Base-by-base conservation (phyloP, 2,113 vertebrate species). In the Rhagologus leucostigma region DNA sequence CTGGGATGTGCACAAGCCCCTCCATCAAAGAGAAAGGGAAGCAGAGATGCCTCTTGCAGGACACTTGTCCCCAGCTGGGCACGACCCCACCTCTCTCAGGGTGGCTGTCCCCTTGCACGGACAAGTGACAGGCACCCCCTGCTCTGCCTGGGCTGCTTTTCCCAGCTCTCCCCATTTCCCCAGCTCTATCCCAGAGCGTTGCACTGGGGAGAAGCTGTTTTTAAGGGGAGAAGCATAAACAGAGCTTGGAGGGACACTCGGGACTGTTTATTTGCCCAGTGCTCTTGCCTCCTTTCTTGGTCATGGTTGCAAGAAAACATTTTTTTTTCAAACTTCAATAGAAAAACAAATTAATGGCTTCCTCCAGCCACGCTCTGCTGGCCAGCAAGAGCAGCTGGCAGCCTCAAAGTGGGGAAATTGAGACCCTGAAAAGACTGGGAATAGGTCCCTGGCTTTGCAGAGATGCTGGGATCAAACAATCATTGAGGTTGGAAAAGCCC, bases 201-300 rank as follows among this genome's bases (percentile, higher is more conserved):
- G 55, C 62, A 44, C 47, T 84, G 59, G 20, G 0, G 0, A 64
- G 37, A 64, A 49, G 60, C 55, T 75, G 57, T 32, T 95, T 92
- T 47, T 60, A 47, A 81, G 50, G 57, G 87, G 30, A 0, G 11
- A 89, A 95, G 50, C 33, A 83, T 96, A 96, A 96, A 95, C 83
- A 91, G 64, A 44, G 86, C 55, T 81, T 69, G n/a, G 71, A 93
- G 84, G 70, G 70, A 53, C 84, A 35, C 79, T 84, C 10, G 13
- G 24, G 37, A 91, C 46, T 96, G 86, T 95, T 96, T 95, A 94
- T 94, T 93, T 96, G 74, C 86, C 59, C 75, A 65, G 7, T 24
- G 70, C 85, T 89, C 16, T 50, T 81, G 62, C 41, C 63, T 87
- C 90, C 90, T 93, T 91, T 92, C 80, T 94, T 93, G 81, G 93